Percentiles rank a stretch among this genome's conserved stretches.
Conservation (phyloP, 30 jellyfish, hydroid and myxozoan species). For the Clytia hemisphaerica region DNA sequence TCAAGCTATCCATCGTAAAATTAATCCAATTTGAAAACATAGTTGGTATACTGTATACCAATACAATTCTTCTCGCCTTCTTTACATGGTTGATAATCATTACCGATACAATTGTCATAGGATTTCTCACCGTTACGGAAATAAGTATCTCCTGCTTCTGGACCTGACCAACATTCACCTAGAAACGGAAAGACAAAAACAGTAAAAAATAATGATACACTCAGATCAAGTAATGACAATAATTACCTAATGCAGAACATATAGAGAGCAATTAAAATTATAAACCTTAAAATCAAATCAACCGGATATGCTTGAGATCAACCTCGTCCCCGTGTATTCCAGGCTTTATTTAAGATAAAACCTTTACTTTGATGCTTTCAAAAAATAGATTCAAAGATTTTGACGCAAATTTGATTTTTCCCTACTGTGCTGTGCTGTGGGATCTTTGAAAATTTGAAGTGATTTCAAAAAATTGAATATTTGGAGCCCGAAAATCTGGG, state of each 20-base stretch:
- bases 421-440: no score
- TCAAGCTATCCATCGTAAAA: no score
- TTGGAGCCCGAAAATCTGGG: no score
- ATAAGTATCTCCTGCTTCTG: conserved; percentile 52
- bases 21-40: conserved; percentile 22
- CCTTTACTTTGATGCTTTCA: no score
- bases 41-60: conserved; percentile 40
- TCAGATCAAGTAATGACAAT: background rate
- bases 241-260: background rate
- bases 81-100: conserved; percentile 13
- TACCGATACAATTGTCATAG: conserved; percentile 21
- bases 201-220: background rate
- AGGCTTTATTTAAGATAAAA: no score
- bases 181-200: background rate
- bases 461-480: no score
- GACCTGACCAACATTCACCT: conserved; percentile 62
- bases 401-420: no score
- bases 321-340: no score
- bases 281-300: background rate
- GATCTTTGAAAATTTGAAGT: no score
- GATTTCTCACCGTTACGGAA: conserved; percentile 23
- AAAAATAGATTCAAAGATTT: no score
- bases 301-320: background rate
- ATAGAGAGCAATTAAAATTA: background rate
- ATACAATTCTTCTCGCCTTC: conserved; percentile 20